phyloP scores from a whole-genome alignment of 2,888 invertebrate species.

The Philaethria dido region DNA sequence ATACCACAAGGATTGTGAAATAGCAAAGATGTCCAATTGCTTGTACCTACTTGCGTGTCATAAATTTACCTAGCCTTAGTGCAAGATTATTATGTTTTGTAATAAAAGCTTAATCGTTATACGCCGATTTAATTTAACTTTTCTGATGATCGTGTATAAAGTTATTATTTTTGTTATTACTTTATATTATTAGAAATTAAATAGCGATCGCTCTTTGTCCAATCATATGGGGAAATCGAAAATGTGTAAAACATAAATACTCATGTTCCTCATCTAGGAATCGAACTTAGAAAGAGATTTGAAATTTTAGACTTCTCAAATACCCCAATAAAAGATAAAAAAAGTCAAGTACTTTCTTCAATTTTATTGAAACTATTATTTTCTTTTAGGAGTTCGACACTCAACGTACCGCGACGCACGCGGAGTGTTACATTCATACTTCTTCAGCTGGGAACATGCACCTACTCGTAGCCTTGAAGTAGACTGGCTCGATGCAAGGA shows the following conservation, averaged over 20 bases:
- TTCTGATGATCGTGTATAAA: too few relatives aligned
- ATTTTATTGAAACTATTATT: neutral
- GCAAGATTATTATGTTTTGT: neutral
- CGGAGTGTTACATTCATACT: constrained; percentile 95
- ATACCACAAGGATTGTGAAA: constrained; percentile 30
- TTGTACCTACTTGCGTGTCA: neutral
- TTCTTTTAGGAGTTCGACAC: constrained; percentile 89
- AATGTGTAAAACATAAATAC: too few relatives aligned
- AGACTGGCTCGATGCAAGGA: constrained; percentile 95
- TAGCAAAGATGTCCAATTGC: constrained; percentile 10
- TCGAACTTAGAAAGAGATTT: too few relatives aligned
- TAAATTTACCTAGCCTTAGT: neutral
- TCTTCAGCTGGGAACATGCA: constrained; percentile 96
- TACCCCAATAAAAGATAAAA: too few relatives aligned
- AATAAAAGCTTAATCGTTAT: neutral
- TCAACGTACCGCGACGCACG: constrained; percentile 94
- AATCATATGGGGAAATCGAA: too few relatives aligned
- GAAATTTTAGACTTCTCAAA: too few relatives aligned
- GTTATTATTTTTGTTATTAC: too few relatives aligned
- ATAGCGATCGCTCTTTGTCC: too few relatives aligned
- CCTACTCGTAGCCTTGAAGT: constrained; percentile 93
- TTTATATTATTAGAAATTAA: too few relatives aligned
- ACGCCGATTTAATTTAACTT: too few relatives aligned
- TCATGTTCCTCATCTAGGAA: too few relatives aligned
- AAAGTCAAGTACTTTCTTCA: neutral